Base-by-base conservation (phyloP, 2,888 invertebrate species). In the Philaethria dido region DNA sequence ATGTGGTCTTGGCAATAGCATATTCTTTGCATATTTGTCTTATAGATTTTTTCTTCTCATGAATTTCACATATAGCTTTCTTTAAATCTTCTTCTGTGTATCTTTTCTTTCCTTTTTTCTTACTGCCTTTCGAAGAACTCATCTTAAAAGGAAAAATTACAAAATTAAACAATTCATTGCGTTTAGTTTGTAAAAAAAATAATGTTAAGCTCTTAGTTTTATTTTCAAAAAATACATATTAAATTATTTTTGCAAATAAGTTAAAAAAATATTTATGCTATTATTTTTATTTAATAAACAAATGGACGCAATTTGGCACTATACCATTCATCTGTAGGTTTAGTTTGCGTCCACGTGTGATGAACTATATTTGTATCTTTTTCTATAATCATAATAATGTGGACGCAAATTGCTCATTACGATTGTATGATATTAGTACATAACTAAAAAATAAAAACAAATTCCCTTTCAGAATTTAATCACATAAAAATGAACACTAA, bases 21-120 rank as follows among this genome's bases (percentile, higher is more conserved):
- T 69, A 73, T 45, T 69, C 64, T 69, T 69, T 72, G 60, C 69
- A 71, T 67, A 69, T 68, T 69, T 75, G 69, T 68, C 75, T 72
- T 65, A 75, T 62, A 14, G 65, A 65, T 62, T 69, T 66, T 11
- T 69, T 68, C n/a, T 71, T 61, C 14, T 71, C 63, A 11, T 69
- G 66, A 68, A 73, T 71, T n/a, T 71, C 73, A 65, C 42, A 54
- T 50, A 72, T 63, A 1, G 72, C 71, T 66, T 73, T 67, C n/a
- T 64, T 70, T 64, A 71, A 66, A 50, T 66, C 63, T 68, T 70
- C 67, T 61, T 72, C 64, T 25, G 48, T 48, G 14, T 48, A 25
- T 48, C 4, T 48, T 48, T 25, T 48, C 14, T 48, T 48, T 25
- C 9, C 25, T 1, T 48, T 48, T 25, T 25, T 45, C 18, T 18